Conservation (phyloP, 2,888 invertebrate species). For the Phragmatobia fuliginosa region DNA sequence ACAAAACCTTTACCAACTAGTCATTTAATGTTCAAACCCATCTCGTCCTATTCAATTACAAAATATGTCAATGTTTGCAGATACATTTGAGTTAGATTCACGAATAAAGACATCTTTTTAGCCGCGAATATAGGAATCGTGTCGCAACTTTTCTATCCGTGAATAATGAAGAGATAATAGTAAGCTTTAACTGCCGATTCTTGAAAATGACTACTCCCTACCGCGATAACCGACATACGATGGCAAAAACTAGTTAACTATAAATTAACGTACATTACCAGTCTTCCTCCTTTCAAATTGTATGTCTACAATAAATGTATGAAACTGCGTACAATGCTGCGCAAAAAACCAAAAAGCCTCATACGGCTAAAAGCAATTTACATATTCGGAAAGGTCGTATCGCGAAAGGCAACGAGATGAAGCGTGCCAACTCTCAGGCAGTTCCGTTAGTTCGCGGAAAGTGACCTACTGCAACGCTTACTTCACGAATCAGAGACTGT, state of each 20-base stretch:
- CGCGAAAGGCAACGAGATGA: constrained; percentile 22
- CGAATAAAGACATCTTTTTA: too few species aligned
- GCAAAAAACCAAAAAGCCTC: not conserved
- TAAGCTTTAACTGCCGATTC: too few species aligned
- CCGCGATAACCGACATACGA: too few species aligned
- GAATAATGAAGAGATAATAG: too few species aligned
- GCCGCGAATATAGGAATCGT: too few species aligned
- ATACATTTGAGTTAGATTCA: too few species aligned
- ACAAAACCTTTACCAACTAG: too few species aligned
- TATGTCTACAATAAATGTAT: not conserved
- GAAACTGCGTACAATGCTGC: not conserved
- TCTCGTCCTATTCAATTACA: too few species aligned
- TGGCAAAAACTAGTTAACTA: not conserved
- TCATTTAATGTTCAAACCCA: too few species aligned
- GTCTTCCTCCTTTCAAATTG: not conserved
- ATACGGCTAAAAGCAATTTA: constrained; percentile 8
- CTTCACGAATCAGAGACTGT: constrained; percentile 7
- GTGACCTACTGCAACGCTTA: constrained; percentile 51
- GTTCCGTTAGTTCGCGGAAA: constrained; percentile 51
- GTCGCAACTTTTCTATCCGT: too few species aligned
- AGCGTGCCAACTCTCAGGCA: constrained; percentile 17
- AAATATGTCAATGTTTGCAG: too few species aligned
- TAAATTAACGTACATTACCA: not conserved
- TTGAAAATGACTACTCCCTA: too few species aligned
- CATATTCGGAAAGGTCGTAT: constrained; percentile 15